phyloP scores from a whole-genome alignment of 2,113 vertebrate species.

The Tonatia bakeri region DNA sequence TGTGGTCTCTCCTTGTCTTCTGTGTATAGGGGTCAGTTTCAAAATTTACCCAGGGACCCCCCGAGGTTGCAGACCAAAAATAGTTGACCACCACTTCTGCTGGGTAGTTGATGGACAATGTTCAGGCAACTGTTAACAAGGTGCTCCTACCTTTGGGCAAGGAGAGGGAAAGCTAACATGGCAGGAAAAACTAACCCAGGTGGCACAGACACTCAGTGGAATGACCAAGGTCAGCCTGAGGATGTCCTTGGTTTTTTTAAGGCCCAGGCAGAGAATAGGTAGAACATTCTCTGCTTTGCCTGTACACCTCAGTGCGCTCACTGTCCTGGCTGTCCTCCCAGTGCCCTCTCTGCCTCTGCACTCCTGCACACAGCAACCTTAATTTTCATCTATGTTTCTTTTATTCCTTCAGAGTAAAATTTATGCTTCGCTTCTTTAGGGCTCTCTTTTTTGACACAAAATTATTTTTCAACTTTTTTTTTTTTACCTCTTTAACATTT shows the following conservation, averaged over 20 bases:
- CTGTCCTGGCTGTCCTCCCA: neutral
- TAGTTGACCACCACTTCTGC: neutral
- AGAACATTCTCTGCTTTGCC: neutral
- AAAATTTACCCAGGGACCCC: neutral
- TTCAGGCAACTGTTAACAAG: neutral
- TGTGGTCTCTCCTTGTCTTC: neutral
- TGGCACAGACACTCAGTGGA: neutral
- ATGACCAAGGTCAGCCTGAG: neutral
- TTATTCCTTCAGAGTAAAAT: slow-evolving; percentile 46
- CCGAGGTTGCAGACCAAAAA: neutral
- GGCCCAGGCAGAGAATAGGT: neutral
- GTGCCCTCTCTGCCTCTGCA: neutral
- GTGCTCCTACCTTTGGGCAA: neutral
- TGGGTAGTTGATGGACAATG: neutral
- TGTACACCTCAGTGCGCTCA: rapidly evolving
- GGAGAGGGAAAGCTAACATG: neutral
- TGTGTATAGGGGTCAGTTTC: neutral
- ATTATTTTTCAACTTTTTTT: neutral
- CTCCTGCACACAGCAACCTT: neutral
- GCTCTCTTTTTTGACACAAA: slow-evolving; percentile 43
- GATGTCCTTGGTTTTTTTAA: neutral
- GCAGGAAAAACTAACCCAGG: neutral
- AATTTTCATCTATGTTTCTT: neutral
- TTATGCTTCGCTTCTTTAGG: slow-evolving; percentile 35
- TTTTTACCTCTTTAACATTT: slow-evolving; percentile 56